Evolutionary conservation across 2,113 vertebrate species (phyloP).

Genomic region (Danio rerio): DNA sequence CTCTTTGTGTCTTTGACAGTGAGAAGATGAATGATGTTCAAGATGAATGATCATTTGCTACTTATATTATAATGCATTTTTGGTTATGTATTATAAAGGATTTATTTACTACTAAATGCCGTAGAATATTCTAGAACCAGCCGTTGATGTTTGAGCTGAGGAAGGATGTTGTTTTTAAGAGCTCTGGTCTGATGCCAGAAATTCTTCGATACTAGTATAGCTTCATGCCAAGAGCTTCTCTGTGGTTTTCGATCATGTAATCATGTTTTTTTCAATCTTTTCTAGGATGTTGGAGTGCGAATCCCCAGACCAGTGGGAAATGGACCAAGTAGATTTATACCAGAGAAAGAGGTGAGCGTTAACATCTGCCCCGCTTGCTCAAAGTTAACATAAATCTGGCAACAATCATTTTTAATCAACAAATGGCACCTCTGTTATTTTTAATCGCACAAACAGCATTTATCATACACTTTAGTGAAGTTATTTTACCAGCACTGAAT

Average conservation of each 20-base stretch:
- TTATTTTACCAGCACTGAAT: neutral
- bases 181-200: conserved; percentile 43
- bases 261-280: conserved; percentile 42
- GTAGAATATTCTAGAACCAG: neutral
- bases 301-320: conserved; percentile 95
- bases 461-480: neutral
- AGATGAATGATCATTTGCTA: neutral
- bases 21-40: neutral
- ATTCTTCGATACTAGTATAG: neutral
- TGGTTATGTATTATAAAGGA: neutral
- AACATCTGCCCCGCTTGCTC: conserved; percentile 42
- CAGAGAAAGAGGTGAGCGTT: conserved; percentile 90
- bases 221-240: neutral
- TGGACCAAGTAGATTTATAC: conserved; percentile 98
- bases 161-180: conserved; percentile 44
- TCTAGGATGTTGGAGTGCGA: conserved; percentile 92
- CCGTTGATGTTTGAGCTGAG: neutral
- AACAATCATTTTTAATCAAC: neutral
- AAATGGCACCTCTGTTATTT: neutral
- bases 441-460: neutral
- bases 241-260: neutral
- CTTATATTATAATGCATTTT: neutral
- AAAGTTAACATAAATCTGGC: neutral
- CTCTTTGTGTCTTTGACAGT: neutral
- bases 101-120: neutral